These are phyloP conservation scores for Lampris megalopsis DNA, from an alignment of 2,113 vertebrate genomes.

Conservation along the genomic window DNA sequence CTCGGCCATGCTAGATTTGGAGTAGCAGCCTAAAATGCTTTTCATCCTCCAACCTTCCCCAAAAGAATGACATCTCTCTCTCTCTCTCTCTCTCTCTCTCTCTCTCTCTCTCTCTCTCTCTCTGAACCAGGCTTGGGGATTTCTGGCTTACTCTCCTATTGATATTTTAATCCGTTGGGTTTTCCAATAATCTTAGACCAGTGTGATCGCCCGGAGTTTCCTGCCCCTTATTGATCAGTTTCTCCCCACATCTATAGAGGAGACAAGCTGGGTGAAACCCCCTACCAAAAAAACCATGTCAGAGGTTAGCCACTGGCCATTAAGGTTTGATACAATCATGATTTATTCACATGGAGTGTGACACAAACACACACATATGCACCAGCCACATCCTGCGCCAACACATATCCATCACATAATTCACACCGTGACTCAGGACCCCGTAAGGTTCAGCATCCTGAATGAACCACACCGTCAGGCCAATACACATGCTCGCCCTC, in stretches of 20 bases:
- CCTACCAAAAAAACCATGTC: slow-evolving; percentile 49
- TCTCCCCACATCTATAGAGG: slow-evolving; percentile 10
- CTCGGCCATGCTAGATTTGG: slow-evolving; percentile 70
- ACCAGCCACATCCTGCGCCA: slow-evolving; percentile 28
- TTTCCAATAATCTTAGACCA: neutral
- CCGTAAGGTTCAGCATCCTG: neutral
- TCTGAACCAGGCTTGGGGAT: neutral
- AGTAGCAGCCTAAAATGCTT: slow-evolving; percentile 61
- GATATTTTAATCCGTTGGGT: neutral
- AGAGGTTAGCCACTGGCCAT: slow-evolving; percentile 54
- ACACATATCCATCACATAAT: slow-evolving; percentile 30
- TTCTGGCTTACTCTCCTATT: neutral
- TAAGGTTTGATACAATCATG: slow-evolving; percentile 48
- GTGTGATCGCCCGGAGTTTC: slow-evolving; percentile 25
- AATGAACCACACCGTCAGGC: neutral
- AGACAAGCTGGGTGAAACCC: slow-evolving; percentile 40
- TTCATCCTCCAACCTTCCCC: slow-evolving; percentile 21
- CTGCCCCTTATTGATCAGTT: slow-evolving; percentile 54
- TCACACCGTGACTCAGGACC: slow-evolving; percentile 5
- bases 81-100: neutral
- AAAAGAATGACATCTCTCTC: slow-evolving; percentile 38
- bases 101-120: slow-evolving; percentile 9
- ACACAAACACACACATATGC: slow-evolving; percentile 21
- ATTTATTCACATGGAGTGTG: slow-evolving; percentile 64
- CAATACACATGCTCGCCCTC: neutral